Percentiles rank a stretch among this genome's conserved stretches.
phyloP scores from a whole-genome alignment of 2,888 invertebrate species.

The Taenaris catops region DNA sequence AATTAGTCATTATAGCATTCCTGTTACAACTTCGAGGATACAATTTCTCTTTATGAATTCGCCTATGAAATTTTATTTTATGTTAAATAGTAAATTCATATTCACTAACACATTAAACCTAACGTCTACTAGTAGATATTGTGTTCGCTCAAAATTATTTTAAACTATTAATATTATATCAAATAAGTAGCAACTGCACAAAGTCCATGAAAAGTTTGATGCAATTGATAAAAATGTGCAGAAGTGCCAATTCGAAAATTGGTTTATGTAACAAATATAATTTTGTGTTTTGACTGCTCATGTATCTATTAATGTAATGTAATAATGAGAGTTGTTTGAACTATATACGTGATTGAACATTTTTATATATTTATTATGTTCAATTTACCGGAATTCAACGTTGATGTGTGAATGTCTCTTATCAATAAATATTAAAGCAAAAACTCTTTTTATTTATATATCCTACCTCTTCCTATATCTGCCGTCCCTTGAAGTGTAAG shows the following conservation, averaged over 20 bases:
- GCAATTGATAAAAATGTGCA: conserved; percentile 18
- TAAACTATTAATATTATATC: no score
- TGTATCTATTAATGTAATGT: conserved; percentile 13
- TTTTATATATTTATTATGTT: conserved; percentile 24
- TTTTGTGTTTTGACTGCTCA: conserved; percentile 18
- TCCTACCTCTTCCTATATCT: no score
- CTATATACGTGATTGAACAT: conserved; percentile 21
- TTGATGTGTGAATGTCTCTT: conserved; percentile 80
- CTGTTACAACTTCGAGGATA: no score
- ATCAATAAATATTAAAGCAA: conserved; percentile 71
- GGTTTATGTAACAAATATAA: conserved; percentile 8
- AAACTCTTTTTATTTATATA: no score
- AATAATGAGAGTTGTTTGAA: conserved; percentile 14
- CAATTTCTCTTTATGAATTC: no score
- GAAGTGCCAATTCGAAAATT: conserved; percentile 25
- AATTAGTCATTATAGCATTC: no score
- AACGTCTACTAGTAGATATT: conserved; percentile 11
- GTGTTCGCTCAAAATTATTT: conserved; percentile 23
- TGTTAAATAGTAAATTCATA: no score
- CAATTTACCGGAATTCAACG: conserved; percentile 38
- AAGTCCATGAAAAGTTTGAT: conserved; percentile 7
- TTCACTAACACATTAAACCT: conserved; percentile 9
- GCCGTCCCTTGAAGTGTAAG: no score
- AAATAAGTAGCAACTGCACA: conserved; percentile 13
- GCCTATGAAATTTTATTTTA: no score